phyloP scores from a whole-genome alignment of 2,888 invertebrate genomes.

The Acleris sparsana region DNA sequence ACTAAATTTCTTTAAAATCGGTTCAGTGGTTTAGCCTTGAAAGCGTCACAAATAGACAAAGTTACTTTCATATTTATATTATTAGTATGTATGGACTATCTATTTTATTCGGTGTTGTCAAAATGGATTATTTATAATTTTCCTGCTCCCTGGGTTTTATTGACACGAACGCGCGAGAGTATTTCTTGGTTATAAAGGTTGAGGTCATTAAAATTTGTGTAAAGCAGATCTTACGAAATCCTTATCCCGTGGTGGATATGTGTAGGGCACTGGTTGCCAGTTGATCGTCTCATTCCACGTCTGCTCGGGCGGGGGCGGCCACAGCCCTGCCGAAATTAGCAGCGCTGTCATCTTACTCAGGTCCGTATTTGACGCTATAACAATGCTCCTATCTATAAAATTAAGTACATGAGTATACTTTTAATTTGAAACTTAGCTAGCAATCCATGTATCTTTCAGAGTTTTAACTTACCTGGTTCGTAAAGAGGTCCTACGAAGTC shows the following conservation, averaged over 20 bases:
- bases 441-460: background rate
- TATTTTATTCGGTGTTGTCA: too few species aligned
- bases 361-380: constrained; percentile 87
- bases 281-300: constrained; percentile 81
- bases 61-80: too few species aligned
- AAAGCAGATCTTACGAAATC: constrained; percentile 68
- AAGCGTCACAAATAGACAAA: too few species aligned
- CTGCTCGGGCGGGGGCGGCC: constrained; percentile 81
- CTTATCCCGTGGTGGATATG: constrained; percentile 63
- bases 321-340: constrained; percentile 87
- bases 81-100: too few species aligned
- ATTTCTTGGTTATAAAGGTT: too few species aligned
- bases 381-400: constrained; percentile 63
- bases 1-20: too few species aligned
- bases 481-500: constrained; percentile 77
- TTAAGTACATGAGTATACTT: background rate
- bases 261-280: constrained; percentile 86
- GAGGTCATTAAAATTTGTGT: too few species aligned
- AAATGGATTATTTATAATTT: too few species aligned
- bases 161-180: too few species aligned
- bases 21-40: too few species aligned
- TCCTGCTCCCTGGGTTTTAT: too few species aligned
- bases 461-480: constrained; percentile 58
- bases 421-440: background rate
- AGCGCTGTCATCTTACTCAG: constrained; percentile 90